Base-by-base conservation (phyloP, 1,140 invertebrate genomes). In the Danaus plexippus region DNA sequence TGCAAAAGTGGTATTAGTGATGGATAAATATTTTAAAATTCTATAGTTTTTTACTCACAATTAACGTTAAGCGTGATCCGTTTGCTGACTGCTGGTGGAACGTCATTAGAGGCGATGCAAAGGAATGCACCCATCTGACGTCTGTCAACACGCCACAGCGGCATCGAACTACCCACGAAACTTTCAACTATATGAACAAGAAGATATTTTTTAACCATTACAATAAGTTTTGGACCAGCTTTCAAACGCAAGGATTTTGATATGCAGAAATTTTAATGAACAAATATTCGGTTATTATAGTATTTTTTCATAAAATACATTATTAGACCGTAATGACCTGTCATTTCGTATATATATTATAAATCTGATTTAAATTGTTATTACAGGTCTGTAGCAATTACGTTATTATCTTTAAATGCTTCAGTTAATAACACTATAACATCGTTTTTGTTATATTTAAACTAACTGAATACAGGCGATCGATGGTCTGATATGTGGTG, bases 71-170 rank as follows among this genome's bases (percentile, higher is more conserved):
- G 89, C 48, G 92, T 93, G 62, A 97, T 94, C 65, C 95, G 87
- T 83, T 95, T 96, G 88, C 94, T 95, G 71, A 96, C 94, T 10
- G 94, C 94, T 22, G 95, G 95, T 57, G 94, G 95, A 15, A 96
- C 94, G 81, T 96, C 95, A 80, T 96, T 96, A 71, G 92, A 94
- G 32, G 94, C 94, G 67, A 96, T 96, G 87, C 94, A 96, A 61
- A 95, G 90, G 84, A 95, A 96, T 40, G 93, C 92, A 41, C 94
- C 94, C 94, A 96, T 96, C 88, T 96, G 94, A 67, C 91, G 89
- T 54, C 94, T 88, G 67, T 95, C 94, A 67, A 95, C 88, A 46
- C 92, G 89, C 88, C 92, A 90, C 66, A 96, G 89, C 52, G 91
- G 88, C 69, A 95, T 88, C 40, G 89, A 89, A 47, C 92, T 93